Conservation (phyloP, 2,113 vertebrate species). For the Ceyx margarethae region DNA sequence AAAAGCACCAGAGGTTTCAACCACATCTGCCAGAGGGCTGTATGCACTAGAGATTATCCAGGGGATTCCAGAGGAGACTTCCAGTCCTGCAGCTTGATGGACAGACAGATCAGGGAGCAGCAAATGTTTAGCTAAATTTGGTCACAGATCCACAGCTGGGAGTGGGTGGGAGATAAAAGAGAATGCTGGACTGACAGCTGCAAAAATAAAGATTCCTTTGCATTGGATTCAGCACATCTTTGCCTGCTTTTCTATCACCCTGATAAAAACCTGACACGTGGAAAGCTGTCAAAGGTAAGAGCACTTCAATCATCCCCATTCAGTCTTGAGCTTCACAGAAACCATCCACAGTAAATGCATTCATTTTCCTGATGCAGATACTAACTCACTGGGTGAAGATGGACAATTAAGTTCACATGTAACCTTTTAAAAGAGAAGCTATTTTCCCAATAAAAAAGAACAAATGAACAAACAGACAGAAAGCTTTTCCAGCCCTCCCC, state of each 20-base stretch:
- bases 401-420: background rate
- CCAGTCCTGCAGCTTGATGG: background rate
- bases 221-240: background rate
- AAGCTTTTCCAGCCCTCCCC: background rate
- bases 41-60: background rate
- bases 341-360: background rate
- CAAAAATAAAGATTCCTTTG: background rate
- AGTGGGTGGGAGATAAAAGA: background rate
- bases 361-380: background rate
- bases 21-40: background rate
- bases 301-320: background rate
- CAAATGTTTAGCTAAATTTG: conserved; percentile 48
- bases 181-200: background rate
- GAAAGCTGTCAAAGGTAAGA: background rate
- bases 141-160: background rate
- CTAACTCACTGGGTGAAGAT: background rate
- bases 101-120: background rate
- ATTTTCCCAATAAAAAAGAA: background rate
- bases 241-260: background rate
- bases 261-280: background rate
- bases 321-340: background rate
- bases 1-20: fast-evolving
- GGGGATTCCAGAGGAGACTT: conserved; percentile 12
- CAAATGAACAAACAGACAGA: fast-evolving
- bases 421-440: background rate